Evolutionary conservation across 35 echinoderm and acorn worm genomes (phyloP), one percentile per base, ranked within the genome.

Genomic region (Nesometra sesokonis): DNA sequence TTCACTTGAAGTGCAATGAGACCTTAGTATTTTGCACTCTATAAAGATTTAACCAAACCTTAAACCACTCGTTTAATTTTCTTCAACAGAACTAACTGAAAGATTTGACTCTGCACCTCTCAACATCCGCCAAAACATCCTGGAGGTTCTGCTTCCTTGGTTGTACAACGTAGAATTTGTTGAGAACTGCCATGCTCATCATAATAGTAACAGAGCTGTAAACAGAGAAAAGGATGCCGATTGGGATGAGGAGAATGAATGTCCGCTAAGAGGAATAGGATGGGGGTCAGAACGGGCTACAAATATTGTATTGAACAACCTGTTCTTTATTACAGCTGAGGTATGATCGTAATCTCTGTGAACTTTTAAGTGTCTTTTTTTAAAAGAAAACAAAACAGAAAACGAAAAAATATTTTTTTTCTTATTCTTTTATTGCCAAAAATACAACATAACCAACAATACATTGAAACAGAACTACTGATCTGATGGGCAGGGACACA

Each of bases 81-180:
- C 33, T 85, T 31, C 36, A 17, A 15, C 86, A 97, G 95, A 97
- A 88, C 93, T 97, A 47, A 97, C 95, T 0, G 92, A 94, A 84
- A 80, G 92, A n/a, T 93, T 97, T 93, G 92, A 97, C 40, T 91
- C 94, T n/a, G 93, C 95, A 31, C 95, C 92, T 3, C 90, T 90
- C 32, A 88, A 82, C 37, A 82, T 81, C 3, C 86, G 92, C 29
- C 91, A 94, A 33, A 47, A 89, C 76, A 93, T 97, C 79, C 77
- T 97, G 15, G 95, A 97, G 85, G 84, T 82, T 31, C 87, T 97
- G 0, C 85, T 93, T 30, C 95, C 95, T 0, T 97, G 95, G 92
- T 32, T 97, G 11, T 94, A 93, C 80, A 93, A 97, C 81, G 89
- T 97, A 35, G 95, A 97, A 85, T 84, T 93, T 19, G 85, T 97